Conservation (phyloP, 2,113 vertebrate species). For the Tringa solitaria region DNA sequence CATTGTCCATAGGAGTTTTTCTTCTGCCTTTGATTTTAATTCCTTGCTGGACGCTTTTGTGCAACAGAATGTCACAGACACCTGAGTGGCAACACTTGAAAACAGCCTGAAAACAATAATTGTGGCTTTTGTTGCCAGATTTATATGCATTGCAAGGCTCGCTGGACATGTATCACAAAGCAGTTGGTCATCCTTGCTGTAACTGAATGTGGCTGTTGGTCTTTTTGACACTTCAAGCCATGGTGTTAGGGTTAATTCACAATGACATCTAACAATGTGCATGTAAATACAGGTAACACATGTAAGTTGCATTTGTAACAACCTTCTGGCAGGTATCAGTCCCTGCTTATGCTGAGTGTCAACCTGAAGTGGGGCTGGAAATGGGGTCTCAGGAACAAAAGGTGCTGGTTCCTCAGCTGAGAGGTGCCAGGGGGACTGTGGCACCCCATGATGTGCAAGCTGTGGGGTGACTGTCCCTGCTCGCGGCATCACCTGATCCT, state of each 20-base stretch:
- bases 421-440: not conserved
- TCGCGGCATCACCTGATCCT: accelerated
- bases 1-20: not conserved
- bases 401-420: not conserved
- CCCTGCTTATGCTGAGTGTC: not conserved
- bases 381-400: not conserved
- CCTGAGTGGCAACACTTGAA: not conserved
- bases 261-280: not conserved
- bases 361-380: not conserved
- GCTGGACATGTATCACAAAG: not conserved
- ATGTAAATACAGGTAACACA: not conserved
- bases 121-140: not conserved
- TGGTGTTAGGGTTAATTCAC: not conserved
- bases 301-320: not conserved
- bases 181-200: not conserved
- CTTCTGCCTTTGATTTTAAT: not conserved
- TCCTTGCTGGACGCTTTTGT: not conserved
- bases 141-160: not conserved
- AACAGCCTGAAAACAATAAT: not conserved
- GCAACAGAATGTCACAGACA: not conserved
- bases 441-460: accelerated
- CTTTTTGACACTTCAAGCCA: not conserved
- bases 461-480: accelerated
- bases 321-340: not conserved
- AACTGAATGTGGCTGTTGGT: not conserved